A percentile compares a stretch with the other conserved stretches of the same genome.
Evolutionary conservation across 2,113 vertebrate species (phyloP).

Genomic region (Protobothrops mucrosquamatus): DNA sequence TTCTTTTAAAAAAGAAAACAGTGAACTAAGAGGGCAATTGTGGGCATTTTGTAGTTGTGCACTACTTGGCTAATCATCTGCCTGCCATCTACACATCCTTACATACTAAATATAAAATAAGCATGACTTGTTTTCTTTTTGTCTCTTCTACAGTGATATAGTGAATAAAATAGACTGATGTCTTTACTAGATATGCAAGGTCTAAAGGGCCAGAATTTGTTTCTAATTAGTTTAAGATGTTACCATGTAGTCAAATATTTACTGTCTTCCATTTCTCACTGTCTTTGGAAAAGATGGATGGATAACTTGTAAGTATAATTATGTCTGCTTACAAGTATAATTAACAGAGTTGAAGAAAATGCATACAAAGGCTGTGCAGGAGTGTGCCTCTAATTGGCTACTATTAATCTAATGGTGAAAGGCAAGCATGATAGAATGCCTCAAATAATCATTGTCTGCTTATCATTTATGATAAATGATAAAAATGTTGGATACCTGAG

Average conservation of each 20-base stretch:
- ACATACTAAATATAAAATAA: constrained; percentile 17
- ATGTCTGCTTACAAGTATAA: constrained; percentile 65
- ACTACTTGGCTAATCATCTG: not conserved
- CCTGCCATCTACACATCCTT: not conserved
- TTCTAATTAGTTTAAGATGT: constrained; percentile 29
- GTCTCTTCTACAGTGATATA: not conserved
- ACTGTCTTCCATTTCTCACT: constrained; percentile 54
- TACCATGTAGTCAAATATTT: constrained; percentile 25
- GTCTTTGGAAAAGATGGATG: constrained; percentile 66
- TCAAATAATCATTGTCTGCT: constrained; percentile 57
- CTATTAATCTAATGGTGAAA: constrained; percentile 71
- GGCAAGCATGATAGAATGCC: constrained; percentile 55
- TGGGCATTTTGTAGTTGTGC: constrained; percentile 16
- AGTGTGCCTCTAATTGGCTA: constrained; percentile 61
- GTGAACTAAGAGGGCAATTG: not conserved
- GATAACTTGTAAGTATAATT: constrained; percentile 65
- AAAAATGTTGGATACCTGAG: not conserved
- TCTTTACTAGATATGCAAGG: not conserved
- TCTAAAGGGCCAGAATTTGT: constrained; percentile 11
- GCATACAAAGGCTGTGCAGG: constrained; percentile 64
- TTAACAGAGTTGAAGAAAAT: constrained; percentile 69
- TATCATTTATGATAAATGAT: constrained; percentile 57
- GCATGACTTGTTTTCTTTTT: not conserved
- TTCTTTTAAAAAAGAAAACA: not conserved
- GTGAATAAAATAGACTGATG: not conserved